Evolutionary conservation across 2,888 invertebrate species (phyloP).

Genomic region (Pristionchus mayeri): DNA sequence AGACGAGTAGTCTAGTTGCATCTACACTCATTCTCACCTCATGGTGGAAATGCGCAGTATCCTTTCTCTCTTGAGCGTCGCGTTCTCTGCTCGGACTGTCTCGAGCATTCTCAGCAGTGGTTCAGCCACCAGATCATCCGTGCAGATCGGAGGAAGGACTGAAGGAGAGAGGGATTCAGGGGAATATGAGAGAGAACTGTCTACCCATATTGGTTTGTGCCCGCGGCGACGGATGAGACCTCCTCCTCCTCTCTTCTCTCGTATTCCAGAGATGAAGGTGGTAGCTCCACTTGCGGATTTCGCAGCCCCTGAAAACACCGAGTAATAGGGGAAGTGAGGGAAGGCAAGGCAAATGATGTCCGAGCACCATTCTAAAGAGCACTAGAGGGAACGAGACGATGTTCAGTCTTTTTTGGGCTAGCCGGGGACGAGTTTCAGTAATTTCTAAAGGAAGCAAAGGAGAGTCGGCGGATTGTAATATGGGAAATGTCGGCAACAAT

Average conservation of each 20-base stretch:
- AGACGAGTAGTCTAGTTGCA: neutral
- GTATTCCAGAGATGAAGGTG: neutral
- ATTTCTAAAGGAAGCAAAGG: too few relatives aligned
- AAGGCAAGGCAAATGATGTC: too few relatives aligned
- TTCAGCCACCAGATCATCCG: neutral
- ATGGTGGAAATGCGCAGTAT: slow-evolving; percentile 6
- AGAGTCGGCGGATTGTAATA: too few relatives aligned
- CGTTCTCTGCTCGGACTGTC: slow-evolving; percentile 4
- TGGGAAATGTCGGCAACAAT: too few relatives aligned
- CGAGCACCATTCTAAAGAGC: too few relatives aligned
- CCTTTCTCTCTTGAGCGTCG: neutral
- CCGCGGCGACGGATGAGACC: too few relatives aligned
- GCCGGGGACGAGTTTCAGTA: too few relatives aligned
- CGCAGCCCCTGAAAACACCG: slow-evolving; percentile 33
- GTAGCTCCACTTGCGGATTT: too few relatives aligned
- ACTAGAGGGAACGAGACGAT: too few relatives aligned
- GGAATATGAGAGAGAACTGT: neutral
- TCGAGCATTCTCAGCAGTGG: slow-evolving; percentile 5
- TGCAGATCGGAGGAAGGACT: neutral
- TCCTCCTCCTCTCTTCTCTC: neutral
- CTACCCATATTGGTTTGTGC: slow-evolving; percentile 17
- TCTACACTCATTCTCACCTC: neutral
- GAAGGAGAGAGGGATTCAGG: neutral
- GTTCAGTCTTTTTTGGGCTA: too few relatives aligned
- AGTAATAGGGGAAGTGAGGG: too few relatives aligned